Evolutionary conservation across 2,888 invertebrate species (phyloP).

Genomic region (Ophioninae sp.): DNA sequence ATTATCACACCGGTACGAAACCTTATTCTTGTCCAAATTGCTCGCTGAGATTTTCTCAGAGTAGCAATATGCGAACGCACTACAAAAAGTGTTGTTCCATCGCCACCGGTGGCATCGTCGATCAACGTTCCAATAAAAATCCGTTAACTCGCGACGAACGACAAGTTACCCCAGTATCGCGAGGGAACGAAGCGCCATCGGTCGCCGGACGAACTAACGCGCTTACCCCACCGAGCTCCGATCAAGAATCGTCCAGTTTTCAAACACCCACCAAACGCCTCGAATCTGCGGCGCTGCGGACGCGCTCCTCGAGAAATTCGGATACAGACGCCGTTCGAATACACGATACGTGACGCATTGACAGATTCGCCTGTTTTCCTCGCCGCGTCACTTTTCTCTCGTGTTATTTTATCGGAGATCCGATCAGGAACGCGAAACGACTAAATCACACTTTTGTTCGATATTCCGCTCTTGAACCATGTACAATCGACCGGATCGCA

Average conservation of each 20-base stretch:
- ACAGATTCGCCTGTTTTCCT: not conserved
- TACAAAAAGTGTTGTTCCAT: conserved; percentile 86
- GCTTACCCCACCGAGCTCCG: conserved; percentile 75
- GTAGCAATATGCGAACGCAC: conserved; percentile 93
- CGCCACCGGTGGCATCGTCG: conserved; percentile 24
- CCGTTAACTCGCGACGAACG: not conserved
- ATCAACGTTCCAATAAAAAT: not conserved
- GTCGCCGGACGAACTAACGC: conserved; percentile 60
- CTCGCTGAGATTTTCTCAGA: conserved; percentile 90
- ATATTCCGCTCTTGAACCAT: not conserved
- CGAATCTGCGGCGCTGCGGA: not conserved
- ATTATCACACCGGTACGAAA: conserved; percentile 92
- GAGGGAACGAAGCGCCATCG: conserved; percentile 44
- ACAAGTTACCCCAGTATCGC: conserved; percentile 8
- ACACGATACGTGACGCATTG: conserved; percentile 41
- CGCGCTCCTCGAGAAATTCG: conserved; percentile 9
- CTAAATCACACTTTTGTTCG: conserved; percentile 12
- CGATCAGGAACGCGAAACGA: not conserved
- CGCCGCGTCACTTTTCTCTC: conserved; percentile 9
- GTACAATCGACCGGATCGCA: not conserved
- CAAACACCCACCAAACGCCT: conserved; percentile 66
- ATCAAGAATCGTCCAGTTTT: conserved; percentile 72
- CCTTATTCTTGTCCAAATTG: conserved; percentile 89
- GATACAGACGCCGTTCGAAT: not conserved
- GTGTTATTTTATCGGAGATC: conserved; percentile 34